These are phyloP conservation scores for Drosophila kanekoi DNA, from an alignment of 2,888 invertebrate species.

Conservation along the genomic window DNA sequence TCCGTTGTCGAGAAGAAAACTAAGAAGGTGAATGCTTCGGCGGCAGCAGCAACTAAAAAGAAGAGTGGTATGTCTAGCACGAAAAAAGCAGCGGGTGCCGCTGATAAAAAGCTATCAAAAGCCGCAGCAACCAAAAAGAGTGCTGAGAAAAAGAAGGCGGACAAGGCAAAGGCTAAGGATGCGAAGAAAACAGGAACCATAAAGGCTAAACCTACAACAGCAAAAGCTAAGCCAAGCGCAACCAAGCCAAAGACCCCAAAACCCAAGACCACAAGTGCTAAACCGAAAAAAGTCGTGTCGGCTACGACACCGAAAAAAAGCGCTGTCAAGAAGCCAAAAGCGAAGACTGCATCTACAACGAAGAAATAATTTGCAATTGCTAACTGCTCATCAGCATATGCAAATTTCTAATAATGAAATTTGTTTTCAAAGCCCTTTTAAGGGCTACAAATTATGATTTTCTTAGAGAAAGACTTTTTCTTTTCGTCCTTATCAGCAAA, in stretches of 20 bases:
- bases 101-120: no score
- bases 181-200: constrained; percentile 44
- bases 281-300: constrained; percentile 37
- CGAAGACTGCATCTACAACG: constrained; percentile 30
- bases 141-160: constrained; percentile 46
- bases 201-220: constrained; percentile 44
- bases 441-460: no score
- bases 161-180: constrained; percentile 50
- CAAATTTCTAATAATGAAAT: no score
- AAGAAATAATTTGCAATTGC: constrained; percentile 39
- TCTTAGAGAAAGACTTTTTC: no score
- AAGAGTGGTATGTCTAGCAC: no score
- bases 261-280: constrained; percentile 34
- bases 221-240: constrained; percentile 35
- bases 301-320: constrained; percentile 38
- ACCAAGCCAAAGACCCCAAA: constrained; percentile 44
- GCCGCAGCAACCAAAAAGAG: constrained; percentile 41
- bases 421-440: no score
- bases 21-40: constrained; percentile 24
- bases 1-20: constrained; percentile 41
- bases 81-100: no score
- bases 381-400: neutral
- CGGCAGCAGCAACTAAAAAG: constrained; percentile 14
- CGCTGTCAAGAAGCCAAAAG: constrained; percentile 45
- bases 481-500: no score